Percentiles rank a stretch among this genome's conserved stretches.
Evolutionary conservation across 1,140 invertebrate genomes (phyloP).

Genomic region (Elysia chlorotica): DNA sequence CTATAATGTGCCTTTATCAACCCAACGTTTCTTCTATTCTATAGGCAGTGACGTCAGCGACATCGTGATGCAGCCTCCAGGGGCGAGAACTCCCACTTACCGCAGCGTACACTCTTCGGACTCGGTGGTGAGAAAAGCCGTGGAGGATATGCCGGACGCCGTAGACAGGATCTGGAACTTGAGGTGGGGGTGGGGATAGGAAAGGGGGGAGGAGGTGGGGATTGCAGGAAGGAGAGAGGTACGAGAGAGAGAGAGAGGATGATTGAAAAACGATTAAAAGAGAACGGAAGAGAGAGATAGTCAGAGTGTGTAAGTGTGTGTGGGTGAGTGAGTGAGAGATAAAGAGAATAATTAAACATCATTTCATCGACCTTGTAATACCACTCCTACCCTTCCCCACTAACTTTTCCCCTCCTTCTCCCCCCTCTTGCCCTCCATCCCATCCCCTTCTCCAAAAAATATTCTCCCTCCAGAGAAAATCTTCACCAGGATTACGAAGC

Average conservation of each 20-base stretch:
- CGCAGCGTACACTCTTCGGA: constrained; percentile 24
- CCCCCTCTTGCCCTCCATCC: too few relatives aligned
- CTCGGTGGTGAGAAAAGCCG: constrained; percentile 11
- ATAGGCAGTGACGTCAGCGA: too few relatives aligned
- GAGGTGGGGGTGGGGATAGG: too few relatives aligned
- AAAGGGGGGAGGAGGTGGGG: too few relatives aligned
- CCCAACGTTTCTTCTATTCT: too few relatives aligned
- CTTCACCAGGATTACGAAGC: constrained; percentile 35
- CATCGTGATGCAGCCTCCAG: too few relatives aligned
- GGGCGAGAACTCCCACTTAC: background rate
- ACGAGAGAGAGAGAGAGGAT: too few relatives aligned
- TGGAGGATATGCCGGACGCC: constrained; percentile 32
- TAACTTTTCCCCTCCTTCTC: background rate
- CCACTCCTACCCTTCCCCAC: background rate
- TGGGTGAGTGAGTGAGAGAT: background rate
- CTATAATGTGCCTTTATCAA: too few relatives aligned
- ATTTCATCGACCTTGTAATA: background rate
- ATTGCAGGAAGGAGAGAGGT: too few relatives aligned
- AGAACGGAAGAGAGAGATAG: too few relatives aligned
- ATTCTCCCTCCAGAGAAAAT: constrained; percentile 27
- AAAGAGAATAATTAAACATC: background rate
- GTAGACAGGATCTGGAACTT: constrained; percentile 38
- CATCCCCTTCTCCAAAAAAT: background rate
- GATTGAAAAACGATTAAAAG: too few relatives aligned
- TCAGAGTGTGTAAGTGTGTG: background rate